These are phyloP conservation scores for Chrysodeixis includens DNA, from an alignment of 2,888 invertebrate genomes.

Conservation along the genomic window DNA sequence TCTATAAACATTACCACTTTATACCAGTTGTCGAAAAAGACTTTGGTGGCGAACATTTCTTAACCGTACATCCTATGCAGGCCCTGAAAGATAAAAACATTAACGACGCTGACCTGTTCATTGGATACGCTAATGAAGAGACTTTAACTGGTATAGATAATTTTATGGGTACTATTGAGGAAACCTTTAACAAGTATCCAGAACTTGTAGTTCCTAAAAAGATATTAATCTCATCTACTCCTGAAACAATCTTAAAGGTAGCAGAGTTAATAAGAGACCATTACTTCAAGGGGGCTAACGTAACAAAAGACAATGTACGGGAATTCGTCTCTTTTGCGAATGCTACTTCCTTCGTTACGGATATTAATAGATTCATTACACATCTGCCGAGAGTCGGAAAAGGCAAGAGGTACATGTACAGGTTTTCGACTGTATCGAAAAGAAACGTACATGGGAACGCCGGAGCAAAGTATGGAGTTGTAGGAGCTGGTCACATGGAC, in stretches of 20 bases:
- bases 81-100: slow-evolving; percentile 79
- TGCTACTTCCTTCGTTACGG: slow-evolving; percentile 57
- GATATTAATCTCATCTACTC: slow-evolving; percentile 58
- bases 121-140: slow-evolving; percentile 92
- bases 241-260: slow-evolving; percentile 58
- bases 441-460: slow-evolving; percentile 65
- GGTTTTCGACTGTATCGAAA: slow-evolving; percentile 66
- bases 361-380: slow-evolving; percentile 48
- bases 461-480: slow-evolving; percentile 64
- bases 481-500: slow-evolving; percentile 72
- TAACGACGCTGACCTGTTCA: slow-evolving; percentile 90
- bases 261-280: slow-evolving; percentile 64
- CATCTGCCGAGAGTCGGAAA: slow-evolving; percentile 36
- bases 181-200: slow-evolving; percentile 58
- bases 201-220: slow-evolving; percentile 69
- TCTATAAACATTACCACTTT: slow-evolving; percentile 66
- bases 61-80: slow-evolving; percentile 64
- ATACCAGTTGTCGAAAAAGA: slow-evolving; percentile 74
- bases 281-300: slow-evolving; percentile 67
- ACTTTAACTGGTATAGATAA: slow-evolving; percentile 69
- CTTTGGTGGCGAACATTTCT: slow-evolving; percentile 67
- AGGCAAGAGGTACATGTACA: slow-evolving; percentile 44
- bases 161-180: slow-evolving; percentile 40
- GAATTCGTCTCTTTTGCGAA: slow-evolving; percentile 60
- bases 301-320: slow-evolving; percentile 55